A percentile compares a stretch with the other conserved stretches of the same genome.
Conservation (phyloP, 1,140 invertebrate species). For the Lethrus apterus region DNA sequence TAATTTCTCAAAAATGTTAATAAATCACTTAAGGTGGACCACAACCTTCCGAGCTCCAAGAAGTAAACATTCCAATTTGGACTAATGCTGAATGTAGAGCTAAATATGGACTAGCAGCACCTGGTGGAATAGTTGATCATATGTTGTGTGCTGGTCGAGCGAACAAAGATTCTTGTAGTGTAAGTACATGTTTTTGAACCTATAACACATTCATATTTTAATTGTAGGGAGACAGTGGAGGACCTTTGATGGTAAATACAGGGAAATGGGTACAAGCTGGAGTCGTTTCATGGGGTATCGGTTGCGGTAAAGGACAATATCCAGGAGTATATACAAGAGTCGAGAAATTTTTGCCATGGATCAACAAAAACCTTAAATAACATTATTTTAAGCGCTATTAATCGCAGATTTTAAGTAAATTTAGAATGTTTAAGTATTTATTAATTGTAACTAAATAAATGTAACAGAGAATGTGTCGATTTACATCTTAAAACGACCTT, state of each 20-base stretch:
- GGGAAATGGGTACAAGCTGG: constrained; percentile 78
- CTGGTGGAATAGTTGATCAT: constrained; percentile 78
- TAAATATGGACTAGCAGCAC: constrained; percentile 79
- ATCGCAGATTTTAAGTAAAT: no score
- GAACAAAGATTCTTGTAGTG: constrained; percentile 80
- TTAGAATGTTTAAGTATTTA: no score
- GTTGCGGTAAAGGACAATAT: constrained; percentile 83
- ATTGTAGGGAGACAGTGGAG: constrained; percentile 82
- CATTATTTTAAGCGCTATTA: no score
- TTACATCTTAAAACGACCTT: no score
- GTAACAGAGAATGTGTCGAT: no score
- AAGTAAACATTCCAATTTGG: constrained; percentile 80
- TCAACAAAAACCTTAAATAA: constrained; percentile 60
- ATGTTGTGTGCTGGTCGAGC: constrained; percentile 80
- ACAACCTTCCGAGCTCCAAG: constrained; percentile 70
- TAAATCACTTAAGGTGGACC: constrained; percentile 59
- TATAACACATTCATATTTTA: constrained; percentile 18
- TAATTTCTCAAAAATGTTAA: constrained; percentile 3
- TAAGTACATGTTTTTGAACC: constrained; percentile 45
- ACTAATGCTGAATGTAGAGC: constrained; percentile 65
- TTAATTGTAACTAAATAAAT: no score
- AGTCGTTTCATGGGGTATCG: constrained; percentile 89
- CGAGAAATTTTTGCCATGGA: constrained; percentile 70
- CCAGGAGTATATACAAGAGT: constrained; percentile 81
- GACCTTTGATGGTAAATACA: constrained; percentile 76